Evolutionary conservation across 2,888 invertebrate species (phyloP).

Genomic region (Trachelus troglodyta): DNA sequence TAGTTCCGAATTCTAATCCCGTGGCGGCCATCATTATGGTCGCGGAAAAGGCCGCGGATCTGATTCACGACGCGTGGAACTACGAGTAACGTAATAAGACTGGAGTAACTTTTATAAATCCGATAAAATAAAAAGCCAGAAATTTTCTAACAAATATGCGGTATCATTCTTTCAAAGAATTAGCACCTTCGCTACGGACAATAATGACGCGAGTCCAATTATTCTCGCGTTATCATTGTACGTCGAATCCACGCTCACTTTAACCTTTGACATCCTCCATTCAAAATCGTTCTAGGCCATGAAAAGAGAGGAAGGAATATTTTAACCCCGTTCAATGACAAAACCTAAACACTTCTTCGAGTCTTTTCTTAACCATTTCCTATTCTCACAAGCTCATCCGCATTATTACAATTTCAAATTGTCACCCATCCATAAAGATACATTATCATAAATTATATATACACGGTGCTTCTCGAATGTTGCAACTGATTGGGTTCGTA

Average conservation of each 20-base stretch:
- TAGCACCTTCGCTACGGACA: neutral
- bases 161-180: neutral
- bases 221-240: neutral
- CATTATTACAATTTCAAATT: neutral
- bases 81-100: neutral
- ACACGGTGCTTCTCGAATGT: too few species aligned
- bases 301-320: neutral
- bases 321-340: neutral
- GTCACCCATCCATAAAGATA: neutral
- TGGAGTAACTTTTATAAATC: neutral
- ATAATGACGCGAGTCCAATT: neutral
- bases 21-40: constrained; percentile 78
- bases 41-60: constrained; percentile 78
- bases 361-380: neutral
- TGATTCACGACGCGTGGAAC: constrained; percentile 70
- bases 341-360: neutral
- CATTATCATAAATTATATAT: neutral
- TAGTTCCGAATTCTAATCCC: constrained; percentile 75
- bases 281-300: neutral
- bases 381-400: neutral
- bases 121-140: neutral
- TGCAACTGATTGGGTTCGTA: too few species aligned
- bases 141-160: neutral
- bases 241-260: neutral
- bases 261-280: neutral